phyloP scores from a whole-genome alignment of 2,113 vertebrate species.

The Panthera uncia region DNA sequence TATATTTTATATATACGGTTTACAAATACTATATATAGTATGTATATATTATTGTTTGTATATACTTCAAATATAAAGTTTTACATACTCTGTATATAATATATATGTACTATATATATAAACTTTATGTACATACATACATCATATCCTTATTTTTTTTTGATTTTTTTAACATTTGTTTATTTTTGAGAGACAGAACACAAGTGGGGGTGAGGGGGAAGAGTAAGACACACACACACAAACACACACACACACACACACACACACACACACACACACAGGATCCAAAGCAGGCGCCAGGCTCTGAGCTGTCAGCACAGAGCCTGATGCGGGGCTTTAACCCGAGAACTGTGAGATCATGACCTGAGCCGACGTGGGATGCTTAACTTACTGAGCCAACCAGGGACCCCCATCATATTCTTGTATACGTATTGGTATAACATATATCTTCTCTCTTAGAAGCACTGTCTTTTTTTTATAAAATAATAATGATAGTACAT shows the following conservation, averaged over 20 bases:
- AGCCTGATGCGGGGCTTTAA: too few relatives aligned
- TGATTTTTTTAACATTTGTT: too few relatives aligned
- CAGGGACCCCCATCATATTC: too few relatives aligned
- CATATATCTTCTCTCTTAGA: background rate
- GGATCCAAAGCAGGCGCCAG: too few relatives aligned
- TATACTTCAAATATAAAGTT: background rate
- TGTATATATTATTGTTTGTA: background rate
- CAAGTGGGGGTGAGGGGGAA: too few relatives aligned
- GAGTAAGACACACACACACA: accelerated
- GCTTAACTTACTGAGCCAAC: too few relatives aligned
- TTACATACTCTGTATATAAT: background rate
- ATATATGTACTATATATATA: background rate
- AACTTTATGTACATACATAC: background rate
- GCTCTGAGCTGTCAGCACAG: too few relatives aligned
- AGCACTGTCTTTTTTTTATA: background rate
- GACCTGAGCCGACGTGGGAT: too few relatives aligned
- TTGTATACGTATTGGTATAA: background rate
- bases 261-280: too few relatives aligned
- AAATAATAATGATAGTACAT: background rate
- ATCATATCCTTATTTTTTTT: background rate
- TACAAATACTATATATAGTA: background rate
- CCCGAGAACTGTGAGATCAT: too few relatives aligned
- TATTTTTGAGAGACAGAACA: too few relatives aligned
- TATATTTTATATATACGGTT: background rate
- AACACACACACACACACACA: too few relatives aligned